Conservation (phyloP, 2,113 vertebrate genomes). For the Bubo scandiacus region DNA sequence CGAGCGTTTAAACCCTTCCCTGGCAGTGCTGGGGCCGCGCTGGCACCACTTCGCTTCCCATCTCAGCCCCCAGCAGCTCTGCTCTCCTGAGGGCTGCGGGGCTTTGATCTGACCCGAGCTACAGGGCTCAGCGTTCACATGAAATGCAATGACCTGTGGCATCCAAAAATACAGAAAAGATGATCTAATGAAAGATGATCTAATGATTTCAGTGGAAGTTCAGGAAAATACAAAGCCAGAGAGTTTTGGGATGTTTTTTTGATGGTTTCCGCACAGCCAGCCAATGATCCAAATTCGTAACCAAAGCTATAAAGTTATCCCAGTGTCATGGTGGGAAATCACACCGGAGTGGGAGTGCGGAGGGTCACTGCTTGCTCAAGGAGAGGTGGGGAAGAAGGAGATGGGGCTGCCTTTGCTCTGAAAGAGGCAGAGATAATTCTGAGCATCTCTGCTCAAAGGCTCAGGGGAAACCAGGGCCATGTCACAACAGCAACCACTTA, state of each 20-base stretch:
- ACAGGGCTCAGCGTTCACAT: background rate
- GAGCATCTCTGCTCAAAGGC: background rate
- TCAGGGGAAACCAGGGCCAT: background rate
- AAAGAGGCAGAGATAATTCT: background rate
- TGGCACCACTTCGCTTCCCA: background rate
- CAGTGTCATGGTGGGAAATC: background rate
- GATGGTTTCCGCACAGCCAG: background rate
- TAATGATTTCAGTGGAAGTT: background rate
- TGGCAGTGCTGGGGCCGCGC: fast-evolving
- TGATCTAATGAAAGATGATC: background rate
- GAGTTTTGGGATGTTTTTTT: background rate
- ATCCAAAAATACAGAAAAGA: background rate
- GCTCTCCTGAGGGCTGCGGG: background rate
- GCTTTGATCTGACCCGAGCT: background rate
- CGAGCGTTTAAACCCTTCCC: background rate
- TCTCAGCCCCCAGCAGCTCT: background rate
- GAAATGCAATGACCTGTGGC: background rate
- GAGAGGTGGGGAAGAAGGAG: background rate
- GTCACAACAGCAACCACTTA: background rate
- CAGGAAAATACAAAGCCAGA: background rate
- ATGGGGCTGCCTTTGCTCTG: background rate
- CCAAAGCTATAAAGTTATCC: background rate
- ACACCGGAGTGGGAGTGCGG: fast-evolving
- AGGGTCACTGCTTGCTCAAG: background rate
- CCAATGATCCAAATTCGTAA: background rate